These are phyloP conservation scores for Odontamblyopus lacepedii DNA, from an alignment of 2,797 vertebrate genomes.

Conservation along the genomic window DNA sequence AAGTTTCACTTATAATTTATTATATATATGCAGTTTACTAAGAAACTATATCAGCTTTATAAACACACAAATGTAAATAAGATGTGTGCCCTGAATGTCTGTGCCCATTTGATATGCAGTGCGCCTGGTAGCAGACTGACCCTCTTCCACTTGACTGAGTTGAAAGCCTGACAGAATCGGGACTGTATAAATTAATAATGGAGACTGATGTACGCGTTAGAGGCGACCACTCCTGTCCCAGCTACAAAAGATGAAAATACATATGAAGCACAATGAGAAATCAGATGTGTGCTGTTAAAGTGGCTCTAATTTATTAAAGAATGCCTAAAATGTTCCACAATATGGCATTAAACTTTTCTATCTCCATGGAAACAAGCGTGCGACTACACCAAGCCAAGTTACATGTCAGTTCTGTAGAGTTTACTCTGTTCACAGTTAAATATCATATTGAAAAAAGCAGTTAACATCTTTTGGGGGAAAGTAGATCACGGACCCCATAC, in stretches of 20 bases:
- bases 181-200: slow-evolving; percentile 76
- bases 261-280: slow-evolving; percentile 7
- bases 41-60: background rate
- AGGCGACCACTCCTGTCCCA: slow-evolving; percentile 18
- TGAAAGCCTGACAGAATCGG: slow-evolving; percentile 69
- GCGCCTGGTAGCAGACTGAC: slow-evolving; percentile 36
- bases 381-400: too few species aligned
- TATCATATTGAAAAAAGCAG: too few species aligned
- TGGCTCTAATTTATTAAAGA: too few species aligned
- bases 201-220: slow-evolving; percentile 35
- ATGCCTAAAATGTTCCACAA: too few species aligned
- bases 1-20: background rate
- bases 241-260: slow-evolving; percentile 52
- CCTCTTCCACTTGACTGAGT: slow-evolving; percentile 67
- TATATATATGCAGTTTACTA: background rate
- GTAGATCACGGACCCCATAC: too few species aligned
- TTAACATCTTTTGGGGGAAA: too few species aligned
- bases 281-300: background rate
- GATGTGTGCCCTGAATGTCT: background rate
- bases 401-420: too few species aligned
- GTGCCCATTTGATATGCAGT: slow-evolving; percentile 6
- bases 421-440: too few species aligned
- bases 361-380: too few species aligned
- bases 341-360: too few species aligned
- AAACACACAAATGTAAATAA: background rate